Evolutionary conservation across 1,140 invertebrate genomes (phyloP), one percentile per base, ranked within the genome.

Genomic region (Magallana angulata): DNA sequence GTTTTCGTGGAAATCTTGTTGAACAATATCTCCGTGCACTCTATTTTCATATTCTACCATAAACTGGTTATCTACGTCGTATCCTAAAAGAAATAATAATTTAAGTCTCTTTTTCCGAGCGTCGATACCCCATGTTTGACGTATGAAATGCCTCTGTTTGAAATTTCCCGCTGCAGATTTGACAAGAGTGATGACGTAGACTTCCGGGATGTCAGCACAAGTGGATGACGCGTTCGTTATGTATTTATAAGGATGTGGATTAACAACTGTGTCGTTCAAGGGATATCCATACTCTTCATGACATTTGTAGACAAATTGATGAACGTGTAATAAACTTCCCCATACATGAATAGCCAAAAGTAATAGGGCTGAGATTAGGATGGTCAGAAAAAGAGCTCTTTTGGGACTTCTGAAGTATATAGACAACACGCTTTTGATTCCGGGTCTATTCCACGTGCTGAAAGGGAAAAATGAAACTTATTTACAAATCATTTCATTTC

Each of bases 1-100:
- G 2, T 82, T 81, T 64, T 92, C 91, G 12, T 85, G n/a, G 30
- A 92, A 92, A 88, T 92, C 87, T 84, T 90, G 88, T 68, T 92
- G 91, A 18, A 92, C 84, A 18, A 92, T 90, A 76, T 92, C 91
- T 12, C 85, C 81, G 64, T 89, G 89, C 36, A 62, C 62, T 24
- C 85, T 36, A 60, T 76, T 87, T 85, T 92, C 91, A 24, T 87
- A 60, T n/a, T 60, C 30, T 56, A 89, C 57, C n/a, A 62, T 80
- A 48, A 76, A 62, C 36, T 89, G 86, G 48, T 71, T 82, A 14
- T 82, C 84, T 24, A 82, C 83, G 9, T 82, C 18, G 12, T 85
- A 24, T 85, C 88, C 88, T 1, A 89, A 14, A 24, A 89, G 62
- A 16, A 89, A 89, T 8, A 86, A 82, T 1, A 86, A 30, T 57